Percentiles rank a stretch among this genome's conserved stretches.
Evolutionary conservation across 2,888 invertebrate genomes (phyloP).

Genomic region (Erannis defoliaria): DNA sequence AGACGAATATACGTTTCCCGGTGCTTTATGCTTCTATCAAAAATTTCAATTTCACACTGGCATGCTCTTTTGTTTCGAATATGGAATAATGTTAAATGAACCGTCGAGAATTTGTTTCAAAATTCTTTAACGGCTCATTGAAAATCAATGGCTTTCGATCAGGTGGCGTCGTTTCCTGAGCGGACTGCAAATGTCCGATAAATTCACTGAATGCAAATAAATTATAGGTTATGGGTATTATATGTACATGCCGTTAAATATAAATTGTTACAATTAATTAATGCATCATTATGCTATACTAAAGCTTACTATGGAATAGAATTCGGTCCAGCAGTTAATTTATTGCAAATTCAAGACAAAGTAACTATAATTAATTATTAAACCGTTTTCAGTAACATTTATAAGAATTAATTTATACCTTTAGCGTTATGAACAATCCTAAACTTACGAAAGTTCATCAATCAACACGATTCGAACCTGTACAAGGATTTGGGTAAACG

Average conservation of each 20-base stretch:
- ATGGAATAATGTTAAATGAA: slow-evolving; percentile 48
- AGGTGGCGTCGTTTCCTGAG: slow-evolving; percentile 20
- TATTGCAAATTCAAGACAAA: no score
- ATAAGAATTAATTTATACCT: no score
- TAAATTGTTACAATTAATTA: no score
- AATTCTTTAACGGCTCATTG: slow-evolving; percentile 38
- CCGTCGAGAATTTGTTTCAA: slow-evolving; percentile 46
- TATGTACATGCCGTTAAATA: slow-evolving; percentile 18
- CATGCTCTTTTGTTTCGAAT: slow-evolving; percentile 55
- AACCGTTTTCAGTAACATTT: no score
- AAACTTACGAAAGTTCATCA: no score
- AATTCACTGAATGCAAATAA: slow-evolving; percentile 24
- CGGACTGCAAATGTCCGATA: slow-evolving; percentile 21
- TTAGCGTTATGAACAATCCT: no score
- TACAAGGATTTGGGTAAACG: no score
- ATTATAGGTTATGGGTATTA: slow-evolving; percentile 9
- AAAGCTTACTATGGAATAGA: no score
- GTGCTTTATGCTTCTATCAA: slow-evolving; percentile 61
- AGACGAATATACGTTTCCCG: slow-evolving; percentile 62
- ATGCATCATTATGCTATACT: no score
- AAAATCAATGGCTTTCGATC: slow-evolving; percentile 37
- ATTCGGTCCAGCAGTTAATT: no score
- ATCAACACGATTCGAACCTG: no score
- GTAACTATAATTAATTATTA: no score
- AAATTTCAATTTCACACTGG: slow-evolving; percentile 76